phyloP scores from a whole-genome alignment of 2,113 vertebrate genomes.

The Vulpes lagopus region DNA sequence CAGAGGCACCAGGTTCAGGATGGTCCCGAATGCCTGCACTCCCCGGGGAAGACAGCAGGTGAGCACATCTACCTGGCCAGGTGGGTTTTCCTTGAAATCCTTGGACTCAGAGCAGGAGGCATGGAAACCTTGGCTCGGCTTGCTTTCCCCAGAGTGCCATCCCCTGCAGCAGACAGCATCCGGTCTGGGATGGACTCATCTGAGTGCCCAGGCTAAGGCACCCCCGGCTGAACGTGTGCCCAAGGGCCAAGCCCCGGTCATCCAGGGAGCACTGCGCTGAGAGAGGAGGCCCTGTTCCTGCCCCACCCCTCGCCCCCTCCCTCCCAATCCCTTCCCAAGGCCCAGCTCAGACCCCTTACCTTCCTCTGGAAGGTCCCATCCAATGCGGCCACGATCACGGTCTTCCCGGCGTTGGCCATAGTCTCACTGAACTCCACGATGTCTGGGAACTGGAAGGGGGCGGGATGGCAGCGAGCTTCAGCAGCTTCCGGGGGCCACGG shows the following conservation, averaged over 20 bases:
- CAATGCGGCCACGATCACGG: slow-evolving; percentile 95
- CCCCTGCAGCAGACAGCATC: not conserved
- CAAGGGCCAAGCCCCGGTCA: not conserved
- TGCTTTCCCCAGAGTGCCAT: accelerated
- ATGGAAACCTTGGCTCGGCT: not conserved
- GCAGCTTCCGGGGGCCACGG: not conserved
- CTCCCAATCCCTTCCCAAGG: not conserved
- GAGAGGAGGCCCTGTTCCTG: not conserved
- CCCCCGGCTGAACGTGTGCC: accelerated
- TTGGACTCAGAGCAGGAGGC: not conserved
- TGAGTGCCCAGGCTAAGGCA: not conserved
- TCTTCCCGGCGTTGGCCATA: slow-evolving; percentile 98
- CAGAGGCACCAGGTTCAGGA: slow-evolving; percentile 95
- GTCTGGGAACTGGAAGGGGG: slow-evolving; percentile 92
- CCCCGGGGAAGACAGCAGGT: accelerated
- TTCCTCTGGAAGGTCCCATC: slow-evolving; percentile 99
- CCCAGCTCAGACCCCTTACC: slow-evolving; percentile 80
- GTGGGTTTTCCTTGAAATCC: not conserved
- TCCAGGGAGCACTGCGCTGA: accelerated
- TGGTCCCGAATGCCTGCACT: slow-evolving; percentile 93
- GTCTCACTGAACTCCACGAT: slow-evolving; percentile 94
- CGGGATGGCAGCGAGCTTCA: not conserved
- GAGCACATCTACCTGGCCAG: accelerated
- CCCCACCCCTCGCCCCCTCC: too few species aligned
- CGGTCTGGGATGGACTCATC: not conserved